Conservation (phyloP, 2,888 invertebrate genomes). For the Drosophila flavopinicola region DNA sequence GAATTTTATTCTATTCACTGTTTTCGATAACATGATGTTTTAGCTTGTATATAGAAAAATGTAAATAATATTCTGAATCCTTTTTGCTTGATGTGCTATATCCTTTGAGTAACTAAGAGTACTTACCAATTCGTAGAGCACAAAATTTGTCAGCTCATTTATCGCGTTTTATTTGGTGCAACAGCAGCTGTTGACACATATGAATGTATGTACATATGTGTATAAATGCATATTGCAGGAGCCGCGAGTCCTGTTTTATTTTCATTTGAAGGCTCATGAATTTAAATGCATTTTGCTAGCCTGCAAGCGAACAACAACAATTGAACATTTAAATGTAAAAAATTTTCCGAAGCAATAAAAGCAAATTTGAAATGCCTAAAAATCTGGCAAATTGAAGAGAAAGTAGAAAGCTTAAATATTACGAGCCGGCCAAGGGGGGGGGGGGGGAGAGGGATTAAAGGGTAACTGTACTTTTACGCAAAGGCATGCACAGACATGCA, state of each 20-base stretch:
- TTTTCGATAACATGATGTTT: no score
- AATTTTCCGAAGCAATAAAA: not conserved
- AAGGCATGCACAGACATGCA: constrained; percentile 19
- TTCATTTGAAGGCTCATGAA: constrained; percentile 34
- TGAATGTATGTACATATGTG: constrained; percentile 17
- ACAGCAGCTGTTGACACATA: constrained; percentile 65
- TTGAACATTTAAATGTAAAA: constrained; percentile 30
- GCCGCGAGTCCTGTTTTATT: constrained; percentile 28
- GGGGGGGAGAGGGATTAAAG: not conserved
- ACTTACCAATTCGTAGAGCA: not conserved
- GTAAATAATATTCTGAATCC: no score
- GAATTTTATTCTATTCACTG: no score
- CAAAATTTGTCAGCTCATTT: no score
- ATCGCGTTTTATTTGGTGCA: constrained; percentile 38
- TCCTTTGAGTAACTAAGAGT: no score
- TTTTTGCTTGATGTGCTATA: no score
- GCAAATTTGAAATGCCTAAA: constrained; percentile 34
- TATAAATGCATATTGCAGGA: constrained; percentile 49
- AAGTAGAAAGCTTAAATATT: constrained; percentile 3
- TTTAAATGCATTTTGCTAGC: constrained; percentile 48
- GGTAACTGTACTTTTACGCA: constrained; percentile 21
- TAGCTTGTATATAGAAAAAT: no score
- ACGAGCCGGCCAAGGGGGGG: not conserved
- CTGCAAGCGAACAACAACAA: constrained; percentile 5
- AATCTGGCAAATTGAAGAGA: constrained; percentile 33